Conservation (phyloP, 2,888 invertebrate species). For the Cinara cedri region DNA sequence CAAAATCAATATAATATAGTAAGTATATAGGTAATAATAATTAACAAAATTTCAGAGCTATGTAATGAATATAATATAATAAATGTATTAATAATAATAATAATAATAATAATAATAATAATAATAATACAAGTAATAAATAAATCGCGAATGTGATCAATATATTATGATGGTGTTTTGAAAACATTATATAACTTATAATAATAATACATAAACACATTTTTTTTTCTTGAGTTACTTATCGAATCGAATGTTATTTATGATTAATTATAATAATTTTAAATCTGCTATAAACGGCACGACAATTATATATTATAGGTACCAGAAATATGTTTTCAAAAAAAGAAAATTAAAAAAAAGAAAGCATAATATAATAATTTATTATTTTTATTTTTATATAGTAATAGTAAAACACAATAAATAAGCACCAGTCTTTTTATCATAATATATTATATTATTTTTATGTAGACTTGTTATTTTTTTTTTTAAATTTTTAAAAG, state of each 20-base stretch:
- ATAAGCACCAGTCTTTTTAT: slow-evolving; percentile 56
- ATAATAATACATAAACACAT: neutral
- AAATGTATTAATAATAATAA: slow-evolving; percentile 20
- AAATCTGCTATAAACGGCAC: slow-evolving; percentile 26
- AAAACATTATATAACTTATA: slow-evolving; percentile 5
- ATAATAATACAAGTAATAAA: slow-evolving; percentile 36
- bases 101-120: slow-evolving; percentile 25
- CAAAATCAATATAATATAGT: slow-evolving; percentile 40
- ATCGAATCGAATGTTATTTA: neutral
- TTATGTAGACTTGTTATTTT: slow-evolving; percentile 35
- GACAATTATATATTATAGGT: slow-evolving; percentile 13
- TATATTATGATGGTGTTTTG: slow-evolving; percentile 1
- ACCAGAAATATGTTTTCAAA: neutral
- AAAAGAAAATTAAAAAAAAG: slow-evolving; percentile 19
- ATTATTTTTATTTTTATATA: slow-evolving; percentile 27
- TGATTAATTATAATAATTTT: neutral
- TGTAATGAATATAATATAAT: slow-evolving; percentile 41
- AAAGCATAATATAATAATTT: slow-evolving; percentile 14
- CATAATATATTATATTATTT: slow-evolving; percentile 35
- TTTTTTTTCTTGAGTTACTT: slow-evolving; percentile 4
- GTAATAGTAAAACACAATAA: slow-evolving; percentile 38
- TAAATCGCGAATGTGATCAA: slow-evolving; percentile 36
- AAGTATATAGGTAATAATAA: neutral
- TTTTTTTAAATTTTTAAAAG: slow-evolving; percentile 29
- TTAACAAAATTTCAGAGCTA: slow-evolving; percentile 45